Evolutionary conservation across 2,113 vertebrate genomes (phyloP).

Genomic region (Uria lomvia): DNA sequence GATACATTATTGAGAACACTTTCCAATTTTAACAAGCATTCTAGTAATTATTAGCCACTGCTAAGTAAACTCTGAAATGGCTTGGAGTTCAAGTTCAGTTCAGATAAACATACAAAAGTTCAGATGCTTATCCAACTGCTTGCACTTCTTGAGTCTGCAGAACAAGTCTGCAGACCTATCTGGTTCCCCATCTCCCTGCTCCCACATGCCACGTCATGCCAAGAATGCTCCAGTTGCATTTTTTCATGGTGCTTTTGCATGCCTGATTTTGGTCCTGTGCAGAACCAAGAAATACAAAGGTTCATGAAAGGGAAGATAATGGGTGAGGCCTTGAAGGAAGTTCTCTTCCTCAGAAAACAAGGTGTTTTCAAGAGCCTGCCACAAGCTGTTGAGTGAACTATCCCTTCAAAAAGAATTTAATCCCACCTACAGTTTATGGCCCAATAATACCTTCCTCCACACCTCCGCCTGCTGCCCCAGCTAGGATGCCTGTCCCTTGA

Average conservation of each 20-base stretch:
- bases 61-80: not conserved
- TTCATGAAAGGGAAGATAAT: not conserved
- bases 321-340: not conserved
- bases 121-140: constrained; percentile 54
- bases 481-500: fast-evolving
- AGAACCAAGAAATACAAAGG: not conserved
- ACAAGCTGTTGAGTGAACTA: not conserved
- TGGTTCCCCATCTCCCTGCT: not conserved
- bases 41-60: constrained; percentile 30
- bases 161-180: not conserved
- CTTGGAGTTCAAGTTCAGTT: constrained; percentile 20
- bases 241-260: not conserved
- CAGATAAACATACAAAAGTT: constrained; percentile 49
- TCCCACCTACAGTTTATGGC: not conserved
- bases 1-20: not conserved
- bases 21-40: constrained; percentile 37
- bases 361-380: not conserved
- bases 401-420: not conserved
- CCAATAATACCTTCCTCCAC: not conserved
- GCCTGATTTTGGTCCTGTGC: not conserved
- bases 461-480: too few species aligned
- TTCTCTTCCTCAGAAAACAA: not conserved
- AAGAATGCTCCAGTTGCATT: constrained; percentile 2
- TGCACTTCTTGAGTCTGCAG: constrained; percentile 18
- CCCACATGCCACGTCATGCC: constrained; percentile 9